Evolutionary conservation across 2,113 vertebrate species (phyloP).

Genomic region (Poeciliopsis occidentalis): DNA sequence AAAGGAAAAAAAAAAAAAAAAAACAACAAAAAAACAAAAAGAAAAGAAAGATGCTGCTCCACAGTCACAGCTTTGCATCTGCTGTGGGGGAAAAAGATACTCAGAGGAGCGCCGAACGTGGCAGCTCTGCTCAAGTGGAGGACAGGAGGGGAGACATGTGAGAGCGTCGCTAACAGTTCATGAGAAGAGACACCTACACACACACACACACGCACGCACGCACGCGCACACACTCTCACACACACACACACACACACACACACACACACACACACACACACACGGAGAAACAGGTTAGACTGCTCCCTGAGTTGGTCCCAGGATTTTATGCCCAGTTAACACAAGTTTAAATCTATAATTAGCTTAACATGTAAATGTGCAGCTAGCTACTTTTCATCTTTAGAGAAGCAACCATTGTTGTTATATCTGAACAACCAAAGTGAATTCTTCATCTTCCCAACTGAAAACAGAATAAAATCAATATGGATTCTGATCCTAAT

Average conservation of each 20-base stretch:
- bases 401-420: background rate
- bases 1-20: background rate
- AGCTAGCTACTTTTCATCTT: background rate
- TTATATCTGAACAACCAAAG: background rate
- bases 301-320: background rate
- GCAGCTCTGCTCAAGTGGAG: background rate
- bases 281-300: background rate
- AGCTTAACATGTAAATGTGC: background rate
- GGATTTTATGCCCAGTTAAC: background rate
- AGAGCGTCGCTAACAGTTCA: background rate
- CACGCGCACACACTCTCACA: no score
- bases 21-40: background rate
- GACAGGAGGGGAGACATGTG: background rate
- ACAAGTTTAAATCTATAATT: background rate
- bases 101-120: background rate
- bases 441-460: background rate
- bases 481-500: background rate
- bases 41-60: background rate
- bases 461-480: background rate
- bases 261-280: background rate
- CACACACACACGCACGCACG: background rate
- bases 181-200: background rate
- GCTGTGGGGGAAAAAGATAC: background rate
- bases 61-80: conserved; percentile 3
- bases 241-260: background rate